Percentiles rank a stretch among this genome's conserved stretches.
Conservation (phyloP, 2,888 invertebrate species). For the Macrophya annulata region DNA sequence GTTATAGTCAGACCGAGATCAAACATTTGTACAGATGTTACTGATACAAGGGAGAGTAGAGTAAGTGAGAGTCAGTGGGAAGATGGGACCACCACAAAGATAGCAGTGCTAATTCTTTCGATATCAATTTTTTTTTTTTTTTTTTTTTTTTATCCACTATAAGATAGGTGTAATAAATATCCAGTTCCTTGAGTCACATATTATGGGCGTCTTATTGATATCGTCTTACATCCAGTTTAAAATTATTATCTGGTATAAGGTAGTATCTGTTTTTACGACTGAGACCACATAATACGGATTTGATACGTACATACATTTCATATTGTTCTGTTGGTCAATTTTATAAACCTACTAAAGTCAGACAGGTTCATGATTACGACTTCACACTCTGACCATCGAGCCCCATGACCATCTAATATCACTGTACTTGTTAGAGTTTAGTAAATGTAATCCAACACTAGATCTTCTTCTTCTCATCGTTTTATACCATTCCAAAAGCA, state of each 20-base stretch:
- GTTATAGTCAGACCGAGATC: neutral
- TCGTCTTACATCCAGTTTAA: neutral
- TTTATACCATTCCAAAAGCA: too few relatives aligned
- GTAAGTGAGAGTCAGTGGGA: neutral
- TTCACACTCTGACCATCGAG: neutral
- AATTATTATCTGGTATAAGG: constrained; percentile 15
- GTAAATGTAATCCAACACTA: neutral
- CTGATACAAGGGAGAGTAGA: neutral
- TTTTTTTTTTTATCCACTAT: neutral
- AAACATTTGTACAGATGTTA: neutral
- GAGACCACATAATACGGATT: neutral
- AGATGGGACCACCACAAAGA: neutral
- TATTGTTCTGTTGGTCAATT: neutral
- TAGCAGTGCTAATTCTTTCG: neutral
- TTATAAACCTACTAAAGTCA: neutral
- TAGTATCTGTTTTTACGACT: constrained; percentile 8
- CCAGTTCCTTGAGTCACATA: neutral
- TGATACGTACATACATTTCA: constrained; percentile 10
- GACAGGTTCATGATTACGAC: neutral
- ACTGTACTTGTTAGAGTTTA: neutral
- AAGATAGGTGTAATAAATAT: neutral
- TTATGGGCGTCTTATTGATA: neutral
- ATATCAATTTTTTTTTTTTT: constrained; percentile 14
- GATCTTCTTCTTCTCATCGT: too few relatives aligned
- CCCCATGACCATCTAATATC: neutral